phyloP scores from a whole-genome alignment of 2,888 invertebrate species.

The Protophormia terraenovae region DNA sequence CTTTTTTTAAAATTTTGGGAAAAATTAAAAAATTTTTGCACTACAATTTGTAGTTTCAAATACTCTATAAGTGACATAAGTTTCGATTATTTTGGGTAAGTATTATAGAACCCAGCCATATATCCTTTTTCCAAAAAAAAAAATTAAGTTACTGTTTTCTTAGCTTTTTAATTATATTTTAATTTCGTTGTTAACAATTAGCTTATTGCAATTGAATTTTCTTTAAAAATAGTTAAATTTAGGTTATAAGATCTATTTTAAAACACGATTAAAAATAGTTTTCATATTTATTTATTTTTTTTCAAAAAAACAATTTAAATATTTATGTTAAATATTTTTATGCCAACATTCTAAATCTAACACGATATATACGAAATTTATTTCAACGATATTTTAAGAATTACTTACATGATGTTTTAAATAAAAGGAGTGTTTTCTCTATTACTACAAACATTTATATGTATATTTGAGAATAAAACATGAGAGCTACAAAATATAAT shows the following conservation, averaged over 20 bases:
- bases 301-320: conserved; percentile 17
- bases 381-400: conserved; percentile 39
- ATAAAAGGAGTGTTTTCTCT: neutral
- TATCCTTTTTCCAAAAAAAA: too few relatives aligned
- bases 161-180: too few relatives aligned
- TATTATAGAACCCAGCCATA: too few relatives aligned
- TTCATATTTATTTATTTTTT: neutral
- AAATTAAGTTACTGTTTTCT: too few relatives aligned
- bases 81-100: too few relatives aligned
- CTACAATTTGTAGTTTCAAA: too few relatives aligned
- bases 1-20: too few relatives aligned
- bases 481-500: conserved; percentile 33
- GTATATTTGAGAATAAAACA: neutral
- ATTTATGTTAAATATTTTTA: conserved; percentile 39
- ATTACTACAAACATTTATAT: neutral
- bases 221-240: too few relatives aligned
- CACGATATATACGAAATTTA: conserved; percentile 45
- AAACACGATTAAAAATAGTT: conserved; percentile 25
- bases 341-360: conserved; percentile 30
- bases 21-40: too few relatives aligned
- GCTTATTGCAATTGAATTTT: too few relatives aligned
- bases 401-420: conserved; percentile 43
- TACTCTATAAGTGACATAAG: too few relatives aligned
- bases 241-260: neutral
- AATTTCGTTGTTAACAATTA: too few relatives aligned